Evolutionary conservation across 2,113 vertebrate genomes (phyloP).

Genomic region (Scopus umbretta): DNA sequence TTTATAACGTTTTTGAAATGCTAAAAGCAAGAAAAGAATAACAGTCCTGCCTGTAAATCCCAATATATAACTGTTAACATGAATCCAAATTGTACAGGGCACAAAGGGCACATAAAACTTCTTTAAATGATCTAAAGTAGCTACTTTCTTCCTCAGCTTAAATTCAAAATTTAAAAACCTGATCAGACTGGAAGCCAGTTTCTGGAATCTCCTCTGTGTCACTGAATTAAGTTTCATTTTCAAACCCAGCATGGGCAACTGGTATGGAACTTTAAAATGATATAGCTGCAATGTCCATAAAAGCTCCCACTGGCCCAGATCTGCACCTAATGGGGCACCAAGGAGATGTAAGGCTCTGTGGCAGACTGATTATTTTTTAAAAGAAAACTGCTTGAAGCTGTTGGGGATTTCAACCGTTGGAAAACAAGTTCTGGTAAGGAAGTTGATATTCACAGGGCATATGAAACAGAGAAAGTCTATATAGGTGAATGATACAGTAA

Average conservation of each 20-base stretch:
- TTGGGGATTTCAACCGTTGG: neutral
- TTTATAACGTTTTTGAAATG: neutral
- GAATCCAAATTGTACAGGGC: neutral
- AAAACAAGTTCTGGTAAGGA: neutral
- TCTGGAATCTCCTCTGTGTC: neutral
- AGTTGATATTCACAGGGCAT: neutral
- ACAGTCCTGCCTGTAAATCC: neutral
- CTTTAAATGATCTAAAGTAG: neutral
- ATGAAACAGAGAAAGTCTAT: neutral
- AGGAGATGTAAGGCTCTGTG: neutral
- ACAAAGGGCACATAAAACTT: neutral
- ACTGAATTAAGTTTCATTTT: neutral
- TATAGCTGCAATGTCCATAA: neutral
- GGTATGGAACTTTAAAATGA: neutral
- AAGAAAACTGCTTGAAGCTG: neutral
- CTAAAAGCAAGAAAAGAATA: neutral
- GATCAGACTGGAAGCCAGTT: neutral
- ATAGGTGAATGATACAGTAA: neutral
- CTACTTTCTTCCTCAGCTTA: neutral
- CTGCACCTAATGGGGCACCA: neutral
- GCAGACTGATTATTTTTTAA: neutral
- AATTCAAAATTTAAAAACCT: neutral
- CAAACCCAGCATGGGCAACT: neutral
- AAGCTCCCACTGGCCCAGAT: neutral
- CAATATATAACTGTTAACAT: neutral